Conservation (phyloP, 2,113 vertebrate genomes). For the Gobius niger region DNA sequence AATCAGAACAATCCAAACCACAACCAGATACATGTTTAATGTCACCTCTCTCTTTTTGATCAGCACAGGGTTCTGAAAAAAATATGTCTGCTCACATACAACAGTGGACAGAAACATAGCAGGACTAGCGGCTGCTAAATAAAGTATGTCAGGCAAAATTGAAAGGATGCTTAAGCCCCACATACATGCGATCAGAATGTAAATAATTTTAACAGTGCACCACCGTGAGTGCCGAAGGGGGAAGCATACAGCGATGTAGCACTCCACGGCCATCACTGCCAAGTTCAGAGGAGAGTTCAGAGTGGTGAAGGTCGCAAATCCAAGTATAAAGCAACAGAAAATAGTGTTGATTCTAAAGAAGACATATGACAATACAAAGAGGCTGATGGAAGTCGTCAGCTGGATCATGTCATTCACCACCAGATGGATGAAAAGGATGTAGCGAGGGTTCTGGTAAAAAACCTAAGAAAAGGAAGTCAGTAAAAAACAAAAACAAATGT, state of each 20-base stretch:
- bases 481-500: not conserved
- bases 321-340: slow-evolving; percentile 52
- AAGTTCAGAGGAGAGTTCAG: slow-evolving; percentile 62
- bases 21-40: slow-evolving; percentile 22
- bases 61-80: slow-evolving; percentile 17
- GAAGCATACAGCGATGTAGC: slow-evolving; percentile 61
- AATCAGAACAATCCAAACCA: slow-evolving; percentile 46
- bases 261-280: slow-evolving; percentile 61
- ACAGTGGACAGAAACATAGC: slow-evolving; percentile 13
- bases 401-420: slow-evolving; percentile 58
- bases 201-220: slow-evolving; percentile 55
- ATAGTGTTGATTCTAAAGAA: slow-evolving; percentile 36
- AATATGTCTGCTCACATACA: not conserved
- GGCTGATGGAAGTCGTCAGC: slow-evolving; percentile 24
- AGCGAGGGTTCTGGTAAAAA: slow-evolving; percentile 45
- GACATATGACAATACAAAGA: slow-evolving; percentile 5
- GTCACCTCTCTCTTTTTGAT: slow-evolving; percentile 19
- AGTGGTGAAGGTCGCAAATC: slow-evolving; percentile 39
- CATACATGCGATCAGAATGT: slow-evolving; percentile 51
- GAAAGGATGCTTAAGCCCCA: slow-evolving; percentile 53
- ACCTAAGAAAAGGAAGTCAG: slow-evolving; percentile 4
- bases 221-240: slow-evolving; percentile 55
- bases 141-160: slow-evolving; percentile 49
- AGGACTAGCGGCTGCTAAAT: slow-evolving; percentile 26
- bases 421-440: slow-evolving; percentile 59